Evolutionary conservation across 37 sponge, comb jelly and placozoan genomes (phyloP), one percentile per base, ranked within the genome.

Genomic region (Dysidea cf. avara): DNA sequence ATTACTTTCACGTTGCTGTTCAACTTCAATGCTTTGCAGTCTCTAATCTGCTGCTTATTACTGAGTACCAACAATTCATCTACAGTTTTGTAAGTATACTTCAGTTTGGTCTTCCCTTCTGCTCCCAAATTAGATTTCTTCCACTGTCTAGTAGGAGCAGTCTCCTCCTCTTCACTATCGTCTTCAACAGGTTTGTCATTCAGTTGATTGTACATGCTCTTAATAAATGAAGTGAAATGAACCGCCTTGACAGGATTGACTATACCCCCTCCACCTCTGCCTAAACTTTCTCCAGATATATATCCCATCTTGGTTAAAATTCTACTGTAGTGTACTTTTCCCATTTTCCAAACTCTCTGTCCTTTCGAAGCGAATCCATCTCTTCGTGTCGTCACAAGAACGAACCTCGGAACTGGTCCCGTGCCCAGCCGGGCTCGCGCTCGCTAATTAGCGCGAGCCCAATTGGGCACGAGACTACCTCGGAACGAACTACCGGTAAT

Each of bases 311-410:
- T 90, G n/a, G 65, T 64, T 66, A 90, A 16, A 57, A 90, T 36
- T 56, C 72, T 83, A 32, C 82, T 80, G 67, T 86, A 0, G 95
- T 89, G 46, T 92, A 74, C 48, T 81, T 94, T 76, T 98, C 93
- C 99, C 99, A 98, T 4, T 58, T 64, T 0, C 90, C 99, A 80
- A 88, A 95, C 6, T 94, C 82, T 34, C 76, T 91, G n/a, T n/a
- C n/a, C n/a, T n/a, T n/a, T n/a, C n/a, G n/a, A n/a, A n/a, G n/a
- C n/a, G n/a, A n/a, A n/a, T n/a, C n/a, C n/a, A n/a, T n/a, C n/a
- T n/a, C n/a, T n/a, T n/a, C n/a, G n/a, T n/a, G n/a, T n/a, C n/a
- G n/a, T n/a, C n/a, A n/a, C n/a, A n/a, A n/a, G n/a, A n/a, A n/a
- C n/a, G n/a, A n/a, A n/a, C n/a, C n/a, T n/a, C n/a, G n/a, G n/a